Evolutionary conservation across 2,113 vertebrate genomes (phyloP).

Genomic region (Eulemur rufifrons): DNA sequence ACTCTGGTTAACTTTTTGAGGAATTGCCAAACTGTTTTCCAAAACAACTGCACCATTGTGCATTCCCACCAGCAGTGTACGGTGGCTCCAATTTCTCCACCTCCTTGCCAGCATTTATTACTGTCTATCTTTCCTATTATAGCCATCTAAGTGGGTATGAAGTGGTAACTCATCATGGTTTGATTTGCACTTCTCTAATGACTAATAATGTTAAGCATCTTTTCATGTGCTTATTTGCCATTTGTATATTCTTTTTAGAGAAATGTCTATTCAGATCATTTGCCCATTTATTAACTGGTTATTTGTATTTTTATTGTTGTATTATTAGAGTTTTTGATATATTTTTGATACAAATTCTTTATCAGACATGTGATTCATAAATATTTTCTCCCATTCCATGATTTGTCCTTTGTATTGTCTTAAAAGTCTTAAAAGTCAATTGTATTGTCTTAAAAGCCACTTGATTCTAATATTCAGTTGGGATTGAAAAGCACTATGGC

Average conservation of each 20-base stretch:
- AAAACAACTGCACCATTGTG: neutral
- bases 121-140: neutral
- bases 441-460: neutral
- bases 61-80: neutral
- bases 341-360: neutral
- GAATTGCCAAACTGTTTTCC: neutral
- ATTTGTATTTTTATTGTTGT: neutral
- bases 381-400: slow-evolving; percentile 5
- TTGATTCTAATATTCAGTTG: neutral
- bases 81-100: neutral
- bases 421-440: neutral
- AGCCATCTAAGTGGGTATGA: neutral
- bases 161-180: neutral
- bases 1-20: slow-evolving; percentile 32
- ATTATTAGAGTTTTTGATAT: neutral
- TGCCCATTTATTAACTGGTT: neutral
- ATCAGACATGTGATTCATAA: neutral
- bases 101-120: neutral
- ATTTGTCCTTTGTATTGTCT: neutral
- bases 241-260: neutral
- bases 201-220: neutral
- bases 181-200: neutral
- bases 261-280: neutral
- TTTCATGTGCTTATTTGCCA: neutral
- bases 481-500: neutral